Percentiles rank a stretch among this genome's conserved stretches.
These are phyloP conservation scores for Emys orbicularis DNA, from an alignment of 2,797 vertebrate genomes.

Conservation along the genomic window DNA sequence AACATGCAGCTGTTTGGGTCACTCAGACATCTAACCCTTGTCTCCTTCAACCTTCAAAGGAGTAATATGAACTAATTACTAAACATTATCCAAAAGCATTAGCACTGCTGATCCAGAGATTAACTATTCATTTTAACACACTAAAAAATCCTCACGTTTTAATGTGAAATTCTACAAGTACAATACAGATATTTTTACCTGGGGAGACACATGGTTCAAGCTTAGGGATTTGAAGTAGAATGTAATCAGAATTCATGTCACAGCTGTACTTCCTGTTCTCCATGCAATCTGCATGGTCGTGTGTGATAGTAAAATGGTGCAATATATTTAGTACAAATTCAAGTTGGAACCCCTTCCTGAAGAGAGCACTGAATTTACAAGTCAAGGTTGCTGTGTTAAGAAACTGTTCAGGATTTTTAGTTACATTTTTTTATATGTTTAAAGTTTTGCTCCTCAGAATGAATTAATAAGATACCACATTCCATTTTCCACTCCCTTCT, in stretches of 20 bases:
- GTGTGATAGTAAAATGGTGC: background rate
- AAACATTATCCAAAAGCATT: constrained; percentile 17
- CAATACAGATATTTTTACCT: background rate
- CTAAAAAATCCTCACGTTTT: background rate
- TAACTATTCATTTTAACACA: background rate
- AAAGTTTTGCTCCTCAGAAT: background rate
- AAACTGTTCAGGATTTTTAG: background rate
- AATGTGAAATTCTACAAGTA: background rate
- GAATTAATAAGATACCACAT: background rate
- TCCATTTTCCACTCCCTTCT: background rate
- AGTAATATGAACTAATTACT: constrained; percentile 23
- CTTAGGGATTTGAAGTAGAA: background rate
- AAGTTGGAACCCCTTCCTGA: background rate
- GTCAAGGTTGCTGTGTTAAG: background rate
- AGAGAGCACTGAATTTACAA: background rate
- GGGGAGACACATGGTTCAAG: background rate
- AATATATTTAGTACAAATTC: fast-evolving
- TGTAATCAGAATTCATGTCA: background rate
- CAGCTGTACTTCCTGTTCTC: background rate
- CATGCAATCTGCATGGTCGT: background rate
- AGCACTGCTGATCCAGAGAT: background rate
- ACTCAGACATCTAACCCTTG: constrained; percentile 31
- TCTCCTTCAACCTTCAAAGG: background rate
- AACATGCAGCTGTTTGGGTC: constrained; percentile 57
- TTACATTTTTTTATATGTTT: fast-evolving